Conservation (phyloP, 2,797 vertebrate species). For the Rhinatrema bivittatum region DNA sequence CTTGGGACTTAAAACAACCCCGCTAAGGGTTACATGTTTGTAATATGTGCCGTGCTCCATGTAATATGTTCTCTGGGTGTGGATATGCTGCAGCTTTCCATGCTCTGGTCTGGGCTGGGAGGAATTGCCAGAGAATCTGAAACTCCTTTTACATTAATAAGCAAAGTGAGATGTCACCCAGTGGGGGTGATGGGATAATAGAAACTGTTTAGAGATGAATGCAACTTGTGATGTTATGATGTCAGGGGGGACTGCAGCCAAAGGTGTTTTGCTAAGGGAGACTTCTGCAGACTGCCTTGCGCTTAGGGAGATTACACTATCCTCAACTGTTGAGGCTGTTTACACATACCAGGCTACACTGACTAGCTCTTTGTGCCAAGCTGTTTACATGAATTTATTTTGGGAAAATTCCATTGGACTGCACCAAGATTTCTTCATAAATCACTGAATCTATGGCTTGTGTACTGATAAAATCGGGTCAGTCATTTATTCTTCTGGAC, state of each 20-base stretch:
- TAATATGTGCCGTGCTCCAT: no score
- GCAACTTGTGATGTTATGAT: conserved; percentile 60
- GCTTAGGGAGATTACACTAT: conserved; percentile 82
- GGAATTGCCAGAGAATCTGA: no score
- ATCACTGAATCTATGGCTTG: conserved; percentile 85
- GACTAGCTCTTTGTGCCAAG: conserved; percentile 85
- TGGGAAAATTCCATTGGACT: conserved; percentile 92
- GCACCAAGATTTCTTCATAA: conserved; percentile 78
- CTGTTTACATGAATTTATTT: conserved; percentile 95
- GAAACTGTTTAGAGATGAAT: conserved; percentile 31
- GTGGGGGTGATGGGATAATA: conserved; percentile 38
- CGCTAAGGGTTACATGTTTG: no score
- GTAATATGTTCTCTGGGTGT: no score
- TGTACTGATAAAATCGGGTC: conserved; percentile 83
- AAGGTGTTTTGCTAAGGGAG: conserved; percentile 75
- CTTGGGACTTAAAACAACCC: no score
- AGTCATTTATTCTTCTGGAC: conserved; percentile 64
- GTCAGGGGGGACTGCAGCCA: conserved; percentile 72
- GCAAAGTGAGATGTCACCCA: conserved; percentile 19
- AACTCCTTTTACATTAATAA: conserved; percentile 20
- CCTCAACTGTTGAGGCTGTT: conserved; percentile 83
- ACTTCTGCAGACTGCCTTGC: conserved; percentile 67
- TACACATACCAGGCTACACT: conserved; percentile 82
- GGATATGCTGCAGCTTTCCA: no score
- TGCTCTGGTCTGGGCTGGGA: no score